Percentiles rank a stretch among this genome's conserved stretches.
Conservation (phyloP, 2,797 vertebrate genomes). For the Smutsia temminckii region DNA sequence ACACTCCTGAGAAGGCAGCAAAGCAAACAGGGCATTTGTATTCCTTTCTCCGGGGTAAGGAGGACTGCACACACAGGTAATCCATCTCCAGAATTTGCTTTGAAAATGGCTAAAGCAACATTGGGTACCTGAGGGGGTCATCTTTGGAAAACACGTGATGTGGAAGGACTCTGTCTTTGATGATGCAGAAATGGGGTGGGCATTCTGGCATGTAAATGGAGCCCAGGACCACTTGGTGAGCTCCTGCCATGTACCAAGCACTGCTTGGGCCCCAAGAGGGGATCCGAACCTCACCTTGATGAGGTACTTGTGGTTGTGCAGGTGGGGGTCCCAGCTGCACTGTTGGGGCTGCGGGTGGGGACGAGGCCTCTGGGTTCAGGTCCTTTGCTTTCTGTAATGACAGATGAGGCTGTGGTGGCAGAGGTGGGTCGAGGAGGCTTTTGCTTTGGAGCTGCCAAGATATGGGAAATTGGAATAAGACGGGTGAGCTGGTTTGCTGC, state of each 20-base stretch:
- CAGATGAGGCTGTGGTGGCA: background rate
- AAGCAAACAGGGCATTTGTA: fast-evolving
- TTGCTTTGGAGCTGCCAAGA: background rate
- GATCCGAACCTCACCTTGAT: background rate
- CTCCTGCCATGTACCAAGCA: background rate
- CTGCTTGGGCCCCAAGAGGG: background rate
- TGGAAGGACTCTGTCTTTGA: background rate
- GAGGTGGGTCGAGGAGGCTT: background rate
- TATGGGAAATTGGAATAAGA: background rate
- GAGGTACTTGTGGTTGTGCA: background rate
- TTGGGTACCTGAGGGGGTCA: background rate
- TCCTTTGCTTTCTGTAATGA: background rate
- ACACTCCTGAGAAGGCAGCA: background rate
- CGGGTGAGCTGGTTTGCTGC: background rate
- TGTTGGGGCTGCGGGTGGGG: background rate
- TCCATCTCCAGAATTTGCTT: background rate
- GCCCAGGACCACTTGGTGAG: background rate
- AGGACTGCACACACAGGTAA: background rate
- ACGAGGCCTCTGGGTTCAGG: background rate
- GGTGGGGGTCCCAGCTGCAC: background rate
- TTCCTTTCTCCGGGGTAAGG: fast-evolving
- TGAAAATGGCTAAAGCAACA: background rate
- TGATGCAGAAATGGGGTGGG: background rate
- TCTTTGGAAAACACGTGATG: background rate
- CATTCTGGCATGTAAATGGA: background rate